Evolutionary conservation across 92 coral and sea anemone genomes (phyloP), one percentile per base, ranked within the genome.

Genomic region (Phenganax marumi): DNA sequence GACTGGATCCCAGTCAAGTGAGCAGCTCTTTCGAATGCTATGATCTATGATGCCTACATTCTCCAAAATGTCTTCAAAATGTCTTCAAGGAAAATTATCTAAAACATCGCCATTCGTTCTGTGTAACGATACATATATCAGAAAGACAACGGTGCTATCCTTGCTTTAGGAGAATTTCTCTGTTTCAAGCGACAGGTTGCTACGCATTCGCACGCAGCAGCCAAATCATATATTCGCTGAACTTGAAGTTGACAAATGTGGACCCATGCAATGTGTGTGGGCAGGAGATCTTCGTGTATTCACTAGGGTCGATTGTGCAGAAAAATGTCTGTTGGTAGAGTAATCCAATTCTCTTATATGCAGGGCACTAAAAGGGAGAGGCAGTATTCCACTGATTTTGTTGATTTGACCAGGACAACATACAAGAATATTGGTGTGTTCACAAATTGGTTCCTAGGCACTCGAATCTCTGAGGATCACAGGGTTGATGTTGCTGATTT

Each of bases 1-100:
- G 52, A 70, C 54, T 33, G 76, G 76, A 70, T 70, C 76, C 23
- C 54, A 70, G 76, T 70, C 76, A 4, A 43, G 76, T 46, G 76
- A 33, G 56, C 76, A 70, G 54, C 76, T 70, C 19, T 70, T 70
- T n/a, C 76, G 23, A 33, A 70, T 70, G 43, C 70, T 70, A n/a
- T 55, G 76, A 46, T 70, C 76, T 46, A 70, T 70, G 76, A 70
- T 21, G 23, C 76, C 56, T 18, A 63, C 70, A 6, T 63, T 63
- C 70, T 18, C 70, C 70, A 63, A 21, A 61, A 61, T 61, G 68
- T n/a, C n/a, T n/a, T n/a, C n/a, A n/a, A n/a, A n/a, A n/a, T n/a
- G 73, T 68, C 47, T 68, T 21, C 73, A 68, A 68, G 73, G 39
- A 21, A 68, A 21, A 68, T 68, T 68, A 68, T 26, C 73, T 21